Conservation (phyloP, 1,140 invertebrate genomes). For the Ptiloglossa arizonensis region DNA sequence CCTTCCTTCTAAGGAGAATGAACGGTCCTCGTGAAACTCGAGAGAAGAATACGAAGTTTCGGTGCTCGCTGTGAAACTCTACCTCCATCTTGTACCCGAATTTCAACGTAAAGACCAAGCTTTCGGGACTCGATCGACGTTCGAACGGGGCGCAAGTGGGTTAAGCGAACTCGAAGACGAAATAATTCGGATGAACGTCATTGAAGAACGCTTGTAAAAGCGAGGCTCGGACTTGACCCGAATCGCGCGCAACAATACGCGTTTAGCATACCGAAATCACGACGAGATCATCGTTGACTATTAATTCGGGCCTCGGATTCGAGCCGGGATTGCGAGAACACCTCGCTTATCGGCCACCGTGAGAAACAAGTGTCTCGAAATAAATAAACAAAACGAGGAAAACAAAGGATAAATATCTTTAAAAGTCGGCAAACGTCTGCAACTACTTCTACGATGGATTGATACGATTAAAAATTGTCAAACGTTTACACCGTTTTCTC, state of each 20-base stretch:
- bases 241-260: constrained; percentile 49
- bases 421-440: too few species aligned
- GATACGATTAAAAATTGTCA: too few species aligned
- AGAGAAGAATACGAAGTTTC: too few species aligned
- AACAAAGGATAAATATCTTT: too few species aligned
- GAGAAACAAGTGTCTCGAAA: too few species aligned
- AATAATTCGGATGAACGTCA: constrained; percentile 38
- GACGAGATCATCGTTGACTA: constrained; percentile 11
- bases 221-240: constrained; percentile 59
- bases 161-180: constrained; percentile 20
- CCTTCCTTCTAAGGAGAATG: background rate
- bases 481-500: too few species aligned
- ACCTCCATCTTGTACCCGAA: too few species aligned
- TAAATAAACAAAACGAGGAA: too few species aligned
- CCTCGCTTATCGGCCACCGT: too few species aligned
- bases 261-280: constrained; percentile 43
- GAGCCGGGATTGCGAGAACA: background rate
- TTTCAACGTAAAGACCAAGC: background rate
- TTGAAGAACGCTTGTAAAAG: constrained; percentile 52
- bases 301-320: constrained; percentile 10
- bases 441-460: too few species aligned
- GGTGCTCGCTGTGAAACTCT: too few species aligned
- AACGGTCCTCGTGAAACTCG: too few species aligned
- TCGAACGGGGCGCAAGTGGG: background rate
- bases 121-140: background rate